Evolutionary conservation across 2,797 vertebrate genomes (phyloP).

Genomic region (Sebastes cheni): DNA sequence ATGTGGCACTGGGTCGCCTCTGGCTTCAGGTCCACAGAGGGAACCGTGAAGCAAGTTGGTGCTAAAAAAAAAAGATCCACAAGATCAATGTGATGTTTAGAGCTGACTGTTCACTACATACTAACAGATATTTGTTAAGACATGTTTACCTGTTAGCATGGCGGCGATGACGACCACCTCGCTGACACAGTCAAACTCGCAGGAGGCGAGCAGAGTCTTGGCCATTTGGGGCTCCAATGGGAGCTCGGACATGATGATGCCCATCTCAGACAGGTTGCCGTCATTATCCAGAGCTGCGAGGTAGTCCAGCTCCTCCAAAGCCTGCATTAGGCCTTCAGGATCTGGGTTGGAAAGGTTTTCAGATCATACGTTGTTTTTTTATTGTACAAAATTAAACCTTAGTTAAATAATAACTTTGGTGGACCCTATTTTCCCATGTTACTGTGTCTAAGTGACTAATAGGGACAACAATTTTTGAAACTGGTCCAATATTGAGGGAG

Average conservation of each 20-base stretch:
- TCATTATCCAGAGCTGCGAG: slow-evolving; percentile 90
- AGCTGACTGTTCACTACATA: not conserved
- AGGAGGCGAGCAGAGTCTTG: slow-evolving; percentile 89
- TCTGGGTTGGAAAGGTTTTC: slow-evolving; percentile 67
- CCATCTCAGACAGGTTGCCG: slow-evolving; percentile 92
- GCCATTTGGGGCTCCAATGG: slow-evolving; percentile 90
- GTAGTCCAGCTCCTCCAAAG: slow-evolving; percentile 92
- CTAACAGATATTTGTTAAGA: not conserved
- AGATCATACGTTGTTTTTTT: not conserved
- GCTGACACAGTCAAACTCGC: slow-evolving; percentile 91
- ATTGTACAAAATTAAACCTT: not conserved
- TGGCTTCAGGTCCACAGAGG: slow-evolving; percentile 80
- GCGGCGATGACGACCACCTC: slow-evolving; percentile 91
- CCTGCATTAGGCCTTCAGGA: slow-evolving; percentile 91
- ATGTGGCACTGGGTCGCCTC: slow-evolving; percentile 79
- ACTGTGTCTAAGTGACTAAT: too few relatives aligned
- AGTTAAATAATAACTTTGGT: not conserved
- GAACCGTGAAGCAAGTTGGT: slow-evolving; percentile 83
- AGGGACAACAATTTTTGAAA: too few relatives aligned
- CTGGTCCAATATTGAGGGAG: too few relatives aligned
- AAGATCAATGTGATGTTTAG: not conserved
- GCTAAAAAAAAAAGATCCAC: slow-evolving; percentile 66
- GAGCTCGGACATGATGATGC: slow-evolving; percentile 95
- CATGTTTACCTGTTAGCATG: slow-evolving; percentile 89
- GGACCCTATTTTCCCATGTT: too few relatives aligned